phyloP scores from a whole-genome alignment of 2,797 vertebrate species.

The Tragopan temminckii region DNA sequence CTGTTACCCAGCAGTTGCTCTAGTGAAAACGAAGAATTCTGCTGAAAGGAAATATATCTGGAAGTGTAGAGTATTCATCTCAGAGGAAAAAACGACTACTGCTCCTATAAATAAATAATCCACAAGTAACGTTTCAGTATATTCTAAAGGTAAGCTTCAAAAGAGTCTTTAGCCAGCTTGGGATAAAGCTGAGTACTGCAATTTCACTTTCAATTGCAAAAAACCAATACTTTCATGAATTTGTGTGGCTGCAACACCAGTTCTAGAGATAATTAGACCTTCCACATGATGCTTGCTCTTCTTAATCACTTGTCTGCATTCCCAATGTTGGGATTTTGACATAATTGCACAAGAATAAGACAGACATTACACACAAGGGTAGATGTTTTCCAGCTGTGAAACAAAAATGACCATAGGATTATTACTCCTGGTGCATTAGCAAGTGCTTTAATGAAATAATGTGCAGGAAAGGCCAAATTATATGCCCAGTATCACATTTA shows the following conservation, averaged over 20 bases:
- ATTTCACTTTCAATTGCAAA: constrained; percentile 18
- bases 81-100: background rate
- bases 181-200: background rate
- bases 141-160: background rate
- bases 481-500: constrained; percentile 5
- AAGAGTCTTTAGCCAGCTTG: background rate
- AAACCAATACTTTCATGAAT: background rate
- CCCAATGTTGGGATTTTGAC: constrained; percentile 3
- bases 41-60: background rate
- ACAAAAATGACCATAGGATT: background rate
- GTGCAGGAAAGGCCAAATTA: constrained; percentile 2
- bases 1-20: background rate
- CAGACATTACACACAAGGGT: background rate
- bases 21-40: background rate
- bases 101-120: background rate
- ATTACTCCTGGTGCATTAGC: background rate
- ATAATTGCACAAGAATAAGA: constrained; percentile 28
- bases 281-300: background rate
- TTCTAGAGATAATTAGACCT: constrained; percentile 26
- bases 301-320: constrained; percentile 18
- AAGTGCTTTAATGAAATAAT: background rate
- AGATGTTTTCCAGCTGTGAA: constrained; percentile 62
- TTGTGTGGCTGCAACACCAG: background rate
- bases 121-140: background rate
- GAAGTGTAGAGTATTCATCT: background rate